Evolutionary conservation across 1,140 invertebrate species (phyloP), one percentile per base, ranked within the genome.

Genomic region (Platyscapa corneri): DNA sequence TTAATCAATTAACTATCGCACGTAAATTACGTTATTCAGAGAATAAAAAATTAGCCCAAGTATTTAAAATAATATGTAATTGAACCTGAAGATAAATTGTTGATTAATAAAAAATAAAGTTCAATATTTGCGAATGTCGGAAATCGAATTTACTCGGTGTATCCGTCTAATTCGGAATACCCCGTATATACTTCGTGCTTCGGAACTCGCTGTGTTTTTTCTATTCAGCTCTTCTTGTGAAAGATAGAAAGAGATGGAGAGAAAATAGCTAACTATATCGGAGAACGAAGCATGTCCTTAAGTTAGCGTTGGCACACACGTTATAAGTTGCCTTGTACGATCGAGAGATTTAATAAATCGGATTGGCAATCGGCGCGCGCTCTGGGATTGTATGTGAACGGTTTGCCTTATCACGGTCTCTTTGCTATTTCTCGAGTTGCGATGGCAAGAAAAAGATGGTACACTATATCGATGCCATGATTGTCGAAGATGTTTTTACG

Each of bases 321-420:
- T 56, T 39, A 82, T 53, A 82, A 74, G n/a, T 76, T 74, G 70
- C 72, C 82, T 56, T 75, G 72, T 76, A 75, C 72, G 82, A 83
- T 83, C 82, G 72, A 27, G 53, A 83, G 82, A 83, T 83, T 83
- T 65, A 83, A 83, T 83, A 83, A 83, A 75, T 83, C 82, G 82
- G 56, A 76, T 83, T 75, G 72, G 72, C 56, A 65, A 82, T 74
- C 70, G 56, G 56, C 53, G 37, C 49, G 6, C 46, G 53, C 34
- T 49, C 20, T 60, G n/a, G 12, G 20, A 81, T 70, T 34, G 64
- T 67, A 53, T 67, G 37, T 34, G 64, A 30, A 10, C 65, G 39
- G 70, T 34, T 70, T 30, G 30, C 30, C 75, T 53, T 72, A 70
- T 72, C 42, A 53, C 10, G 39, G 0, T 42, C 37, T 42, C 70